Conservation (phyloP, 2,113 vertebrate genomes). For the Oryzias melastigma region DNA sequence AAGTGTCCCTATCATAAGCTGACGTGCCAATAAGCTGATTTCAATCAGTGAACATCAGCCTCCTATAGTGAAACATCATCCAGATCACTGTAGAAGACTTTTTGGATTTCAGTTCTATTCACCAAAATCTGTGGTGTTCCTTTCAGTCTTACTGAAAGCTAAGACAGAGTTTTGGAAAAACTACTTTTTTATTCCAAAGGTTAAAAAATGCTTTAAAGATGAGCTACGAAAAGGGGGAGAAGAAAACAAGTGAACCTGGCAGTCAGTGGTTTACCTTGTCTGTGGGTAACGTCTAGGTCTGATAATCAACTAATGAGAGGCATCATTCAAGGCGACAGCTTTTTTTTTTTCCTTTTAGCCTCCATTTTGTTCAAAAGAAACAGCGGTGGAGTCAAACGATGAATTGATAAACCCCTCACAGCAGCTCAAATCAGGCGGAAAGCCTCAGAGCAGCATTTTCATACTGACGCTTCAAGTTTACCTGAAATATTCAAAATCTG, state of each 20-base stretch:
- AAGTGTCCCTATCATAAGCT: too few species aligned
- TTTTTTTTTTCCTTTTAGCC: constrained; percentile 19
- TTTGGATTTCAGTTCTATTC: too few species aligned
- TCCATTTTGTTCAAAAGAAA: constrained; percentile 23
- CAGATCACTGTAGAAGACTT: too few species aligned
- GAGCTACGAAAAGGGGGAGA: neutral
- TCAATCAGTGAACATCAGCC: too few species aligned
- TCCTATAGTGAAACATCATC: too few species aligned
- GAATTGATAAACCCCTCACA: constrained; percentile 36
- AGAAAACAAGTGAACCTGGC: constrained; percentile 19
- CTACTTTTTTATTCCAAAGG: neutral
- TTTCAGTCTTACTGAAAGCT: too few species aligned
- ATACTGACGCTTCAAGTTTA: constrained; percentile 23
- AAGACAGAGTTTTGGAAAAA: neutral
- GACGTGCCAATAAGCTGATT: too few species aligned
- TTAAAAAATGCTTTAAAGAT: neutral
- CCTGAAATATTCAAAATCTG: constrained; percentile 4
- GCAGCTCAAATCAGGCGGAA: constrained; percentile 32
- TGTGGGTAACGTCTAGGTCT: constrained; percentile 4
- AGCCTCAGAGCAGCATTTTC: constrained; percentile 12
- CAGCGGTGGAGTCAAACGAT: constrained; percentile 46
- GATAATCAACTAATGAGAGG: constrained; percentile 36
- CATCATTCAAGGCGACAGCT: constrained; percentile 26
- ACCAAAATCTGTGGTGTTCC: too few species aligned
- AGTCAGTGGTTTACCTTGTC: neutral